Base-by-base conservation (phyloP, 1,140 invertebrate genomes). In the Drosophila nasuta region DNA sequence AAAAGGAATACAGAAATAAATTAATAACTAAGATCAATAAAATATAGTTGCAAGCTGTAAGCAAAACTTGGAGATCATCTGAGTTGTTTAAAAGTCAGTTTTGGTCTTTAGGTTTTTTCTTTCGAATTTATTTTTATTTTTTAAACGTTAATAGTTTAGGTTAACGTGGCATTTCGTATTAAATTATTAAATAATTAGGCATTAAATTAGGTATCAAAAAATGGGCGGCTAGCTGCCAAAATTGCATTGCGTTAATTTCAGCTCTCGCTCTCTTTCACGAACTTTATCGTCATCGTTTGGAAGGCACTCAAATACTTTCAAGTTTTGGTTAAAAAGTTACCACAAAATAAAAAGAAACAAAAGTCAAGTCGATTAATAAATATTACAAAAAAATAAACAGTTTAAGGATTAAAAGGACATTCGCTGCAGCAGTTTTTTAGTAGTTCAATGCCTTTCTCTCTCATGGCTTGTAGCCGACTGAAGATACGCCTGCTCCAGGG, bases 191-290 rank as follows among this genome's bases (percentile, higher is more conserved):
- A 79, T 46, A 46, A 33, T 30, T 30, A 46, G 28, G 11, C 10
- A 63, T 82, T 88, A 74, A 87, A 76, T 70, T 78, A 78, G 66
- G 60, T 56, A 60, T 10, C 35, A 38, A 76, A 10, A 77, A 73
- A 71, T 69, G 67, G 56, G 67, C 58, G 74, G 79, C 79, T 75
- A 69, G 45, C 73, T 77, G 78, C 83, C 74, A 72, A 81, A 86
- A 85, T 90, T 91, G 82, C 80, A 81, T 91, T 91, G 72, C 17
- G 76, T 75, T 89, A 25, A 73, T 51, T 30, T 75, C 77, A 77
- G 78, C 66, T 65, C 64, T 33, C 57, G 38, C 52, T 28, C 20
- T 25, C 20, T 72, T 43, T 70, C 38, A 80, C 28, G 30, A 62
- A 69, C 49, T 74, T 68, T 52, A 67, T 86, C 82, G 85, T 83